Base-by-base conservation (phyloP, 2,113 vertebrate genomes). In the Xiphias gladius region DNA sequence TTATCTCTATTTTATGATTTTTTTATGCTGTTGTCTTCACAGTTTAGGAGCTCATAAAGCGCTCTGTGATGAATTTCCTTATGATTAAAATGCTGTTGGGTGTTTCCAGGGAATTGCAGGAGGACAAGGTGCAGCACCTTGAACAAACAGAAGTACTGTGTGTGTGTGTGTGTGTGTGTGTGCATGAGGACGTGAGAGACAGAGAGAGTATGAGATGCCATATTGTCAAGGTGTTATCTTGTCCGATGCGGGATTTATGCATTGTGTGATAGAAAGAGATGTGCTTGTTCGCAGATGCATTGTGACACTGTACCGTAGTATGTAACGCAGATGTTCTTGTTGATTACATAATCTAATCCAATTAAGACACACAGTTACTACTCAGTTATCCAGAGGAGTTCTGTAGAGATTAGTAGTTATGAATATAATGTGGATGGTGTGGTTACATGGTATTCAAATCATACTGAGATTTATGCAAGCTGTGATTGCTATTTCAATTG, bases 331-430 rank as follows among this genome's bases (percentile, higher is more conserved):
- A 85, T 82, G 65, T 59, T 71, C 63, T 73, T 66, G 39, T 85
- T 83, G 75, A 89, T 91, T 88, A 81, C 20, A 69, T 84, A 83
- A 91, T 87, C 37, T 70, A 68, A 80, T 85, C 52, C 55, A 86
- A 86, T 88, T 81, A 85, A 64, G 22, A 1, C 26, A 30, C 19
- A 62, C 26, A 81, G 61, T 78, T 67, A 35, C 69, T 54, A 5
- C 16, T 35, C 5, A 20, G 59, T 64, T 59, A 71, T 82, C 32
- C 65, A 10, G 20, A 50, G 71, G 57, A 41, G 39, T 39, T 61
- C 32, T 35, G 32, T 4, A 35, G 6, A 35, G 3, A 35, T 35
- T n/a, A n/a, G n/a, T n/a, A n/a, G n/a, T n/a, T n/a, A 37, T 81
- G 9, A 46, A 50, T 46, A 55, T 67, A 43, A 75, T 22, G 46